Conservation (phyloP, 2,888 invertebrate species). For the Resseliella maxima region DNA sequence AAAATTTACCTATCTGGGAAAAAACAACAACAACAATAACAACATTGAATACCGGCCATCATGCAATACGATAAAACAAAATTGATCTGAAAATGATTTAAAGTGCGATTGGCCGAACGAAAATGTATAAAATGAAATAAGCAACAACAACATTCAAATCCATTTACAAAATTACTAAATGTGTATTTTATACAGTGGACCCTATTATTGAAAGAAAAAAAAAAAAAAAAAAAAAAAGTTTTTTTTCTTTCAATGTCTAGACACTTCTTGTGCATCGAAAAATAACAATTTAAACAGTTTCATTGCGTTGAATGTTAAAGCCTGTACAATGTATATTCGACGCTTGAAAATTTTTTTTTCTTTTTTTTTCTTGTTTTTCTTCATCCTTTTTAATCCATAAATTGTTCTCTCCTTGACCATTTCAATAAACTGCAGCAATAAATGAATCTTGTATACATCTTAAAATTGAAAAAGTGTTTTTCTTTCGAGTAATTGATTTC, state of each 20-base stretch:
- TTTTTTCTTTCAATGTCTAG: constrained; percentile 49
- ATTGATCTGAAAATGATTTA: not conserved
- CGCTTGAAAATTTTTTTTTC: too few relatives aligned
- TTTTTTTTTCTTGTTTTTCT: not conserved
- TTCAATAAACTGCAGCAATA: too few relatives aligned
- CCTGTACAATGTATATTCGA: too few relatives aligned
- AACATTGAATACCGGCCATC: not conserved
- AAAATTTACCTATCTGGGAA: not conserved
- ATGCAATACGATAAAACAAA: not conserved
- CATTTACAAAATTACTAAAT: constrained; percentile 29
- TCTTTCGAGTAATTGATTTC: too few relatives aligned
- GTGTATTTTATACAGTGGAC: constrained; percentile 37
- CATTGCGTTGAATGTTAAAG: not conserved
- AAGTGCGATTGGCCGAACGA: not conserved
- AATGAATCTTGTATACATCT: too few relatives aligned
- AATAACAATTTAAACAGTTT: not conserved
- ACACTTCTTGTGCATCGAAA: constrained; percentile 27
- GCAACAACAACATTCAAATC: not conserved
- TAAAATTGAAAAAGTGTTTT: too few relatives aligned
- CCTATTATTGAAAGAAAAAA: not conserved
- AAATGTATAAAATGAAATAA: not conserved
- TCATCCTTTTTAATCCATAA: not conserved
- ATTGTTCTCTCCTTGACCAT: too few relatives aligned
- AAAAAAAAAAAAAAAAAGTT: too few relatives aligned
- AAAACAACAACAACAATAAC: not conserved